Evolutionary conservation across 2,113 vertebrate genomes (phyloP).

Genomic region (Acanthochromis polyacanthus): DNA sequence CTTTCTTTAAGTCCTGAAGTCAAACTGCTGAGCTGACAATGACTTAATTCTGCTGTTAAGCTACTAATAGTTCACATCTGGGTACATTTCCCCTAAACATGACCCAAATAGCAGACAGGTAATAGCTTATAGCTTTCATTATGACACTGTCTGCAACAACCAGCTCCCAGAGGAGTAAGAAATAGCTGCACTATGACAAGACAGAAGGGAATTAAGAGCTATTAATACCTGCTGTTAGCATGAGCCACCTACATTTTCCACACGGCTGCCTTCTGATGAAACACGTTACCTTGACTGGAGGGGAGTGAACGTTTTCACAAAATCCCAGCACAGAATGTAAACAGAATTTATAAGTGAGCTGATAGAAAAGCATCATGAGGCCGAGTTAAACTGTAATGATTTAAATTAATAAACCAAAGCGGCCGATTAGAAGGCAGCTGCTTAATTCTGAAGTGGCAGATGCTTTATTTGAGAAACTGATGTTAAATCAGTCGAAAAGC

Average conservation of each 20-base stretch:
- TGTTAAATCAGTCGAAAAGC: neutral
- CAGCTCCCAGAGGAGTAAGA: slow-evolving; percentile 14
- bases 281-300: neutral
- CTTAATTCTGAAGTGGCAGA: neutral
- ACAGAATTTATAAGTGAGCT: neutral
- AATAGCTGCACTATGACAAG: neutral
- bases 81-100: too few species aligned
- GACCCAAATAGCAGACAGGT: neutral
- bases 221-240: slow-evolving; percentile 50
- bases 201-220: slow-evolving; percentile 17
- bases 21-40: too few species aligned
- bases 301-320: neutral
- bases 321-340: neutral
- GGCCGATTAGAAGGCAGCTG: neutral
- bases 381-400: neutral
- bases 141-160: slow-evolving; percentile 1
- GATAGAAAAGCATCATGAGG: neutral
- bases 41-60: too few species aligned
- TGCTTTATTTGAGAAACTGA: neutral
- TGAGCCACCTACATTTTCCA: slow-evolving; percentile 9
- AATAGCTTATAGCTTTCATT: neutral
- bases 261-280: slow-evolving; percentile 1
- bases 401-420: neutral
- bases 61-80: too few species aligned
- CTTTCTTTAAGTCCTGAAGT: too few species aligned